Evolutionary conservation across 2,888 invertebrate genomes (phyloP).

Genomic region (Lottia gigantea): DNA sequence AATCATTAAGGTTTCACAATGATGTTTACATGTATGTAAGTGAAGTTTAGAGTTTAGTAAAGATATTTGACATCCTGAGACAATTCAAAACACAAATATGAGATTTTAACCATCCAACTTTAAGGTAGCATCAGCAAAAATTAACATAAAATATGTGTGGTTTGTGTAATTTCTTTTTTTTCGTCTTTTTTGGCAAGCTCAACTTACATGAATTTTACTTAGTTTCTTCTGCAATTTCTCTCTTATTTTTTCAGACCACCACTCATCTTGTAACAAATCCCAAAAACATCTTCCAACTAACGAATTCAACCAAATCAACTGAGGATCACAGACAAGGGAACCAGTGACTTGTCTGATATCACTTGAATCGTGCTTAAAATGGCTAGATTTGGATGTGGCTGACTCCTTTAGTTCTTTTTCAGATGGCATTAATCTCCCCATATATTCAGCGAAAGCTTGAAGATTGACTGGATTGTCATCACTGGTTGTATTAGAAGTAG

Average conservation of each 20-base stretch:
- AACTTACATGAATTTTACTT: conserved; percentile 80
- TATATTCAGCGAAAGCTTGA: conserved; percentile 57
- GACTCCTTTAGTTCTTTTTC: conserved; percentile 28
- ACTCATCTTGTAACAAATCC: conserved; percentile 82
- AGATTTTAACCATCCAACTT: no score
- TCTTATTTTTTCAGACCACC: conserved; percentile 78
- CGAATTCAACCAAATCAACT: conserved; percentile 75
- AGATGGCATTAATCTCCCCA: conserved; percentile 60
- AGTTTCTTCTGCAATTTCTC: conserved; percentile 87
- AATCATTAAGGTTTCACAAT: no score
- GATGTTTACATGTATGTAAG: no score
- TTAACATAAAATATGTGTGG: no score
- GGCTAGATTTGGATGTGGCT: conserved; percentile 35
- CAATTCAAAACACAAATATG: no score
- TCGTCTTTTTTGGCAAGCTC: no score
- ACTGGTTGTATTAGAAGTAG: background rate
- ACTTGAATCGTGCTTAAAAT: conserved; percentile 3
- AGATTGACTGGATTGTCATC: conserved; percentile 34
- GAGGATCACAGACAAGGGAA: conserved; percentile 58
- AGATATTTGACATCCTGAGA: background rate
- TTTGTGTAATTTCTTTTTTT: no score
- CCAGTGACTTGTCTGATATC: conserved; percentile 22
- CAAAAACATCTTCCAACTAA: conserved; percentile 82
- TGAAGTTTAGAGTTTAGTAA: no score
- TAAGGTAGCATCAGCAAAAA: no score